Evolutionary conservation across 2,113 vertebrate species (phyloP).

Genomic region (Chelonoidis abingdonii): DNA sequence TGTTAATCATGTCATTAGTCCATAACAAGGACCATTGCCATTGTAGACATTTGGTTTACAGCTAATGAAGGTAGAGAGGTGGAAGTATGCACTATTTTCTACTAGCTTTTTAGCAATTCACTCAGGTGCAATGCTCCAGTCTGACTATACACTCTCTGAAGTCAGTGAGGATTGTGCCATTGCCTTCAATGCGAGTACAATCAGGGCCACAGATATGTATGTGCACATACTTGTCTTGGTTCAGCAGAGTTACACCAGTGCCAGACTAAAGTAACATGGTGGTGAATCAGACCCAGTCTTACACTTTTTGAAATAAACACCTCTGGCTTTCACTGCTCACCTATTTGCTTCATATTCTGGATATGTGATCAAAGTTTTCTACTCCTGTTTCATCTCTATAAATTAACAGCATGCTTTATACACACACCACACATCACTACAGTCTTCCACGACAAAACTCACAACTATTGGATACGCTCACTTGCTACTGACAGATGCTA

Average conservation of each 20-base stretch:
- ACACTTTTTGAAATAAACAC: not conserved
- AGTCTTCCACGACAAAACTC: not conserved
- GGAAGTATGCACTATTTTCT: not conserved
- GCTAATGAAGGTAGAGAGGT: not conserved
- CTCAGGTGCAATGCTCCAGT: not conserved
- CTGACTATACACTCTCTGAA: not conserved
- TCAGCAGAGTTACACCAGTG: not conserved
- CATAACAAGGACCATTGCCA: not conserved
- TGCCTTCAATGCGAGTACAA: not conserved
- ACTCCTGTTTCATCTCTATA: not conserved
- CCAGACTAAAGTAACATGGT: not conserved
- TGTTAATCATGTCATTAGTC: not conserved
- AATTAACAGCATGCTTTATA: not conserved
- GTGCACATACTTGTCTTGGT: not conserved
- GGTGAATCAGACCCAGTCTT: not conserved
- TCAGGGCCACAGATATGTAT: not conserved
- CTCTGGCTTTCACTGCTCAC: not conserved
- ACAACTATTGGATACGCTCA: accelerated
- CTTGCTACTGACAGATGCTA: not conserved
- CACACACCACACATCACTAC: accelerated
- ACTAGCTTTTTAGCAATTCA: not conserved
- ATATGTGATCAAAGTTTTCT: not conserved
- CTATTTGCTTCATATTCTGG: not conserved
- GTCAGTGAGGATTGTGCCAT: not conserved
- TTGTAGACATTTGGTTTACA: not conserved